Evolutionary conservation across 2,888 invertebrate genomes (phyloP).

Genomic region (Sarcophaga caerulescens): DNA sequence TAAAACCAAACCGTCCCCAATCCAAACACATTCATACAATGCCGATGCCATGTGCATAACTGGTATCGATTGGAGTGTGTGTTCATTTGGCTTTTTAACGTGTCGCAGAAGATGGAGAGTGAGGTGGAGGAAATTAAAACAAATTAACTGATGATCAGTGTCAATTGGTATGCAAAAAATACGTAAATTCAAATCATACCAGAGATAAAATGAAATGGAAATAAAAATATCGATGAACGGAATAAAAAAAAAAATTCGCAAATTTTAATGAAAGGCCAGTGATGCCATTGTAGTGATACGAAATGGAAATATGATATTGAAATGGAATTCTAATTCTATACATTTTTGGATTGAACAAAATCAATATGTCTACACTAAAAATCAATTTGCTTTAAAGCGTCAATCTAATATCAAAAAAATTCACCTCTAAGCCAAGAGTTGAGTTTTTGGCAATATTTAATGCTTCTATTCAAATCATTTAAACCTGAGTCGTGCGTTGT

Average conservation of each 20-base stretch:
- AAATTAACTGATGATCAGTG: conserved; percentile 80
- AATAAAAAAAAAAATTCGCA: background rate
- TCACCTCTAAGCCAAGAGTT: no score
- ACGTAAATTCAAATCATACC: conserved; percentile 74
- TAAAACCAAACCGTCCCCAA: conserved; percentile 46
- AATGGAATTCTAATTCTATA: no score
- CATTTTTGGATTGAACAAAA: no score
- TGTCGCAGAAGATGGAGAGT: conserved; percentile 24
- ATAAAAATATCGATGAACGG: conserved; percentile 15
- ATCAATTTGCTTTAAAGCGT: no score
- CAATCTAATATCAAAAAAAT: no score
- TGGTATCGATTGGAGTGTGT: conserved; percentile 24
- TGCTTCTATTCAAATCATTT: no score
- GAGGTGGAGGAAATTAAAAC: conserved; percentile 70
- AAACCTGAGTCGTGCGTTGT: no score
- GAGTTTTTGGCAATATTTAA: no score
- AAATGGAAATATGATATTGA: no score
- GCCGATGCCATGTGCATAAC: conserved; percentile 50
- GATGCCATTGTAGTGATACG: background rate
- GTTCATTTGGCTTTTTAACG: background rate
- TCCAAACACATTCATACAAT: background rate
- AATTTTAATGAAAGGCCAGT: conserved; percentile 39
- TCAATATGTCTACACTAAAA: no score
- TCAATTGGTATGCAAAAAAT: conserved; percentile 78
- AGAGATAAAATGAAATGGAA: conserved; percentile 40